These are phyloP conservation scores for Eciton burchellii DNA, from an alignment of 1,140 invertebrate genomes.

Conservation along the genomic window DNA sequence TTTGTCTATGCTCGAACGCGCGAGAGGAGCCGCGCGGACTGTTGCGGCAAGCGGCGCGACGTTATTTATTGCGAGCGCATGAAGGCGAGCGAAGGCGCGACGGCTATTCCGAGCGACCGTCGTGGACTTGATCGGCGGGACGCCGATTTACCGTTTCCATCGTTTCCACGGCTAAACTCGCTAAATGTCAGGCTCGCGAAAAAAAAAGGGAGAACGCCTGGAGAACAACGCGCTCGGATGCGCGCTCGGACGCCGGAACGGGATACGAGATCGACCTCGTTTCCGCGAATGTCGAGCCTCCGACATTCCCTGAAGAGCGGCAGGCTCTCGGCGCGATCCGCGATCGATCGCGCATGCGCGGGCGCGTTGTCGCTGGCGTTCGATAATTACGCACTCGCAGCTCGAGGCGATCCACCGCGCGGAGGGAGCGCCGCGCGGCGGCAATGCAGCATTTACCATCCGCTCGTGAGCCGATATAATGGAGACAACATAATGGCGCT, in stretches of 20 bases:
- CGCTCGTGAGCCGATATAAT: constrained; percentile 69
- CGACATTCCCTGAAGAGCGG: background rate
- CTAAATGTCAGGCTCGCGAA: constrained; percentile 43
- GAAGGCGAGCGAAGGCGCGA: constrained; percentile 62
- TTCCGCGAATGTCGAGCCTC: background rate
- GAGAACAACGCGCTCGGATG: background rate
- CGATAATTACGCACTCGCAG: constrained; percentile 69
- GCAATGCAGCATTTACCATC: constrained; percentile 69
- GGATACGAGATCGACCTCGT: background rate
- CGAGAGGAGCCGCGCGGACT: background rate
- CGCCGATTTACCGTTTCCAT: constrained; percentile 65
- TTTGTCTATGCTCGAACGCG: too few relatives aligned
- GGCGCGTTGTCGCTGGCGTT: constrained; percentile 31
- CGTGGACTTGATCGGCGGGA: constrained; percentile 62
- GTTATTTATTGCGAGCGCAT: constrained; percentile 66
- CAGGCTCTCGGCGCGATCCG: too few relatives aligned
- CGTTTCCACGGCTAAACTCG: constrained; percentile 66
- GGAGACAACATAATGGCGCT: constrained; percentile 79
- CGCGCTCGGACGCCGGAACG: background rate
- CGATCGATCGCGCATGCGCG: background rate
- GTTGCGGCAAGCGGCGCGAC: constrained; percentile 22
- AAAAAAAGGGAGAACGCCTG: constrained; percentile 21
- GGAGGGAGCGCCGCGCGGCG: constrained; percentile 37
- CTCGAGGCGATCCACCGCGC: background rate
- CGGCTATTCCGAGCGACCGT: constrained; percentile 66